phyloP scores from a whole-genome alignment of 1,140 invertebrate genomes.

The Zaprionus nigranus region DNA sequence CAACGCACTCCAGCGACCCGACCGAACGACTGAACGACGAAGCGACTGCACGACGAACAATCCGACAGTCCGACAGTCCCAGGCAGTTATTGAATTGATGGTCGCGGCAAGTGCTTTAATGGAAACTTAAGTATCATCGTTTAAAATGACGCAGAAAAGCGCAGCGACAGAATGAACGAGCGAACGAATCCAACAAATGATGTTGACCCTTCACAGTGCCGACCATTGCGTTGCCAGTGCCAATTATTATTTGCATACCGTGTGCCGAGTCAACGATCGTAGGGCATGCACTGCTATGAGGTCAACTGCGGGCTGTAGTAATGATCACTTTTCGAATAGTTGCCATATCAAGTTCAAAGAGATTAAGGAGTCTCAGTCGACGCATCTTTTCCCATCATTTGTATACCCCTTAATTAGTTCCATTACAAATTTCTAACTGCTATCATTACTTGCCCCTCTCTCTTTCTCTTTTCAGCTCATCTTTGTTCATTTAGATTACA shows the following conservation, averaged over 20 bases:
- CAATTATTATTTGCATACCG: conserved; percentile 68
- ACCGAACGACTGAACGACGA: neutral
- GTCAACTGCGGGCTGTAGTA: neutral
- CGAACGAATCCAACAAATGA: conserved; percentile 34
- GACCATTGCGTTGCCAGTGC: conserved; percentile 66
- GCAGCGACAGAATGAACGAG: conserved; percentile 41
- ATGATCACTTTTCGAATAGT: neutral
- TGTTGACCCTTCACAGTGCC: conserved; percentile 55
- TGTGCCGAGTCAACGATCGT: neutral
- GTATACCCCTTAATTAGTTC: neutral
- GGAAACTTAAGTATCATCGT: conserved; percentile 83
- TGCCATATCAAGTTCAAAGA: neutral
- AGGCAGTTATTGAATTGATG: conserved; percentile 71
- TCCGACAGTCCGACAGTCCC: conserved; percentile 2
- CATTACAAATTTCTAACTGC: neutral
- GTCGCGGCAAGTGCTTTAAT: conserved; percentile 79
- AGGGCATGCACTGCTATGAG: conserved; percentile 2
- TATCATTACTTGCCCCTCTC: neutral
- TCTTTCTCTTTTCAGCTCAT: neutral
- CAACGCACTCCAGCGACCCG: conserved; percentile 49
- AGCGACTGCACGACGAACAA: neutral
- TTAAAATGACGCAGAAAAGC: conserved; percentile 80
- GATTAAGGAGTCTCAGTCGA: neutral
- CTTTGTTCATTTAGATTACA: conserved; percentile 3
- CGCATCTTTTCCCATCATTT: neutral